These are phyloP conservation scores for Peromyscus maniculatus DNA, from an alignment of 2,113 vertebrate genomes.

Conservation along the genomic window DNA sequence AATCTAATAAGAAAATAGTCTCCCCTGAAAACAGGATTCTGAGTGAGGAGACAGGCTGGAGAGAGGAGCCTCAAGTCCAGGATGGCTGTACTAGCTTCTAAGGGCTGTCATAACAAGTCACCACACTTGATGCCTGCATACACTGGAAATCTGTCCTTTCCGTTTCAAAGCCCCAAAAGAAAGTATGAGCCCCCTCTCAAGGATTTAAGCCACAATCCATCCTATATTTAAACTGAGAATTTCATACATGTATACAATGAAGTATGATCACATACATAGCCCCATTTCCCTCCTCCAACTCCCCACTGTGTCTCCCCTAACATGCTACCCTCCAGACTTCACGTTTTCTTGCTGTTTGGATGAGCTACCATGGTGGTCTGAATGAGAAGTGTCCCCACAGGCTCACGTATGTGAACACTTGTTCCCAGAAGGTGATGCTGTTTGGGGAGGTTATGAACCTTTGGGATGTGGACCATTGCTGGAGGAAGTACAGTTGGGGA, in stretches of 20 bases:
- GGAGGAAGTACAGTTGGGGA: not conserved
- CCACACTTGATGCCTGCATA: not conserved
- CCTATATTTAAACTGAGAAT: not conserved
- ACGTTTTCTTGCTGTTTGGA: not conserved
- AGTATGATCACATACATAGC: not conserved
- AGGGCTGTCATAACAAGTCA: not conserved
- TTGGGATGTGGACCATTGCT: not conserved
- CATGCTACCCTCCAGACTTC: not conserved
- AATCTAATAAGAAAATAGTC: slow-evolving; percentile 4
- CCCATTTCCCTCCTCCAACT: not conserved
- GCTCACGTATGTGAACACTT: not conserved
- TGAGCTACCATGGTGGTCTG: not conserved
- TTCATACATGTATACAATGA: not conserved
- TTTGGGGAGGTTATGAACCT: not conserved
- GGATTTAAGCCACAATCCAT: not conserved
- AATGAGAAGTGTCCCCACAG: not conserved
- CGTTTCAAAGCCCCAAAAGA: slow-evolving; percentile 37
- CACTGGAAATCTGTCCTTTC: not conserved
- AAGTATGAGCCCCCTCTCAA: not conserved
- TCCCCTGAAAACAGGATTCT: not conserved
- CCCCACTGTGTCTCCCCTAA: too few species aligned
- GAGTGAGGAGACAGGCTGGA: not conserved
- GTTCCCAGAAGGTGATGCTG: not conserved
- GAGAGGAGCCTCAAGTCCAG: not conserved
- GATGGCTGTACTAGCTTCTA: not conserved